Evolutionary conservation across 2,797 vertebrate species (phyloP).

Genomic region (Tympanoctomys barrerae): DNA sequence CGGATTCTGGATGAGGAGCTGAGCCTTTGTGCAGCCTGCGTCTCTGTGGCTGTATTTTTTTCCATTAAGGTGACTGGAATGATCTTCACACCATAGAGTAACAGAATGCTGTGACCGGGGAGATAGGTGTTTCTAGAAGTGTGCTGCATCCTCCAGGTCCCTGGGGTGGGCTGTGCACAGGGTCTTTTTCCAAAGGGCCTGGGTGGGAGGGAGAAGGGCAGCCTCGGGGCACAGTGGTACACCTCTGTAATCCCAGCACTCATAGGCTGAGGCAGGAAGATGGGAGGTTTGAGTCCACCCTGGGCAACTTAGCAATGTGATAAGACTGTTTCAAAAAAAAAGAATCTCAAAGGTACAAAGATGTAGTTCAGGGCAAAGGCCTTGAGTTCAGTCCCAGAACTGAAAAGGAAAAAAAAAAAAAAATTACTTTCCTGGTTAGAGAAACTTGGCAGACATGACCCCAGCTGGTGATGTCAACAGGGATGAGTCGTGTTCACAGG

Average conservation of each 20-base stretch:
- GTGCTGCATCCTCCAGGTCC: rapidly evolving
- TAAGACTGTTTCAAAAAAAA: not conserved
- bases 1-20: not conserved
- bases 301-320: not conserved
- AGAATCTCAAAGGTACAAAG: not conserved
- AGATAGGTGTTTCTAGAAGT: not conserved
- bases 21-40: not conserved
- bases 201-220: rapidly evolving
- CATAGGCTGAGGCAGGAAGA: not conserved
- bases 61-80: not conserved
- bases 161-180: not conserved
- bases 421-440: rapidly evolving
- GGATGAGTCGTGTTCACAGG: rapidly evolving
- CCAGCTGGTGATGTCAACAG: rapidly evolving
- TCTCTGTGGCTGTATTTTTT: not conserved
- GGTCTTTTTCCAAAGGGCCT: rapidly evolving
- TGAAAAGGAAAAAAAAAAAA: too few species aligned
- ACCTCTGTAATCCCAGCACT: not conserved
- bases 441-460: not conserved
- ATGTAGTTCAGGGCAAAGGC: not conserved
- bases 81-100: not conserved
- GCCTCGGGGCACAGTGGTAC: rapidly evolving
- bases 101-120: not conserved
- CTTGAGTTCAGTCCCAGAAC: not conserved
- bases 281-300: not conserved